A percentile compares a stretch with the other conserved stretches of the same genome.
Conservation (phyloP, 2,888 invertebrate species). For the Dryocosmus kuriphilus region DNA sequence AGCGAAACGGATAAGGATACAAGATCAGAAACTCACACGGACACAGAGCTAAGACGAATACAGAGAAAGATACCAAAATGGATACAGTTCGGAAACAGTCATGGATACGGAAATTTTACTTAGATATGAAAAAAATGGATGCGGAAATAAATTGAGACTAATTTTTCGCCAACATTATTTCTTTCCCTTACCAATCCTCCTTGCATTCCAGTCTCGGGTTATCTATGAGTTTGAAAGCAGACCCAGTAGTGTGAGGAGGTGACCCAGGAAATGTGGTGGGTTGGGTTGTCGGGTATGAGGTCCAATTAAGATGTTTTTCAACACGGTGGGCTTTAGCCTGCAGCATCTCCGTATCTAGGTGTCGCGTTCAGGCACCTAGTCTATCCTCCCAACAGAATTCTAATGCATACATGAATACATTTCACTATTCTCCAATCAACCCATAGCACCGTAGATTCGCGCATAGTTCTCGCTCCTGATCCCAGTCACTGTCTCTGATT, state of each 20-base stretch:
- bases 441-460: conserved; percentile 47
- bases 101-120: too few relatives aligned
- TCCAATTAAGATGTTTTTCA: conserved; percentile 74
- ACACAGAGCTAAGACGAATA: too few relatives aligned
- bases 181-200: background rate
- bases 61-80: too few relatives aligned
- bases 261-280: conserved; percentile 26
- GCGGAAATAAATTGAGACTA: too few relatives aligned
- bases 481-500: conserved; percentile 1
- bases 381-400: conserved; percentile 65
- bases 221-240: conserved; percentile 35
- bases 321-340: conserved; percentile 56
- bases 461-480: conserved; percentile 28
- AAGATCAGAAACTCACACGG: too few relatives aligned
- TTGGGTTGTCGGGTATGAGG: conserved; percentile 55
- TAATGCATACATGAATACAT: conserved; percentile 77
- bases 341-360: conserved; percentile 64
- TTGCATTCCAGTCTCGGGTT: conserved; percentile 4
- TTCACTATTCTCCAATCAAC: conserved; percentile 74
- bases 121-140: too few relatives aligned
- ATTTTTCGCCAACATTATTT: background rate
- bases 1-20: too few relatives aligned
- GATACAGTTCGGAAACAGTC: too few relatives aligned
- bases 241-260: conserved; percentile 12
- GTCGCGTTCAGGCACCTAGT: conserved; percentile 54